phyloP scores from a whole-genome alignment of 2,797 vertebrate species.

The Orestias chungarensis region DNA sequence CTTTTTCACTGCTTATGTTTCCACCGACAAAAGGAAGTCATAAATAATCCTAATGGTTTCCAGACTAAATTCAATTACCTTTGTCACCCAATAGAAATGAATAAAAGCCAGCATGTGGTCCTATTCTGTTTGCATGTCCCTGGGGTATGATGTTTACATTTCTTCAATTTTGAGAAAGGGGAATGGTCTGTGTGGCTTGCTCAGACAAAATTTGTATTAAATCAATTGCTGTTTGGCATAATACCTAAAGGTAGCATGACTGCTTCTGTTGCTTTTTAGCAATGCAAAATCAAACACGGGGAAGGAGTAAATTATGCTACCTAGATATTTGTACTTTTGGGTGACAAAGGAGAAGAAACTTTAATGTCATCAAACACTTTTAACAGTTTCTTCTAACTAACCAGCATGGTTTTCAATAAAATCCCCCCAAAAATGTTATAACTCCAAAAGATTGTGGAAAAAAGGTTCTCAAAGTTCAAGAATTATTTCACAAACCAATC shows the following conservation, averaged over 20 bases:
- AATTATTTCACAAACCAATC: background rate
- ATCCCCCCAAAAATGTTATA: background rate
- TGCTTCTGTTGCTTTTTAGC: conserved; percentile 55
- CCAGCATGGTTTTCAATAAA: conserved; percentile 20
- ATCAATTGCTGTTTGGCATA: conserved; percentile 69
- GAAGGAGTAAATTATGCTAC: conserved; percentile 62
- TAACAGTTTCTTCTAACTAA: conserved; percentile 42
- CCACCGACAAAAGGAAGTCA: conserved; percentile 52
- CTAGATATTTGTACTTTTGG: conserved; percentile 53
- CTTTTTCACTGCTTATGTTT: conserved; percentile 36
- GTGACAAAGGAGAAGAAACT: conserved; percentile 46
- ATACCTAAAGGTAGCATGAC: conserved; percentile 53
- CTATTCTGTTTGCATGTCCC: conserved; percentile 69
- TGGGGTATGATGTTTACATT: conserved; percentile 52
- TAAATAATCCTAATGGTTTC: conserved; percentile 74
- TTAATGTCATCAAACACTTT: conserved; percentile 30
- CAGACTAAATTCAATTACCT: conserved; percentile 72
- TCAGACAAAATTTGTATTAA: conserved; percentile 60
- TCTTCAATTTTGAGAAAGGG: conserved; percentile 50
- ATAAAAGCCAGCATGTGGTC: conserved; percentile 62
- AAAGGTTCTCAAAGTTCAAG: background rate
- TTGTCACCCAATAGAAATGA: conserved; percentile 65
- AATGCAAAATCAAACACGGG: conserved; percentile 43
- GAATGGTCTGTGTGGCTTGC: conserved; percentile 48
- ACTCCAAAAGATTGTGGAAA: background rate